Conservation (phyloP, 2,888 invertebrate species). For the Kryphioiulus occultus region DNA sequence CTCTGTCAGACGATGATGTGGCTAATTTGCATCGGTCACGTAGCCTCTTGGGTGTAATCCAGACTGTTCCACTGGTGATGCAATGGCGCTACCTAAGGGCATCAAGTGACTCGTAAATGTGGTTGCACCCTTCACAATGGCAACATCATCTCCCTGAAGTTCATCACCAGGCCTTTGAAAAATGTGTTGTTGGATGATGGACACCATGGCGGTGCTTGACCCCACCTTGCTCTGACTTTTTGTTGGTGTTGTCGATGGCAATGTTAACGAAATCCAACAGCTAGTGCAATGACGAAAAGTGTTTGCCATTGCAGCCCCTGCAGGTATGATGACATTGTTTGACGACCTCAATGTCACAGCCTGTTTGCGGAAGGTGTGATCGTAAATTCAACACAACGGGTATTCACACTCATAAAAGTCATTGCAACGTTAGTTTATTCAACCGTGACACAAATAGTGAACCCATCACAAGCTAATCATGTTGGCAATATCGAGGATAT, state of each 20-base stretch:
- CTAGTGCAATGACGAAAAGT: too few relatives aligned
- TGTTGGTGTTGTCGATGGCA: not conserved
- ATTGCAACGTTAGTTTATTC: not conserved
- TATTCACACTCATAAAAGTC: not conserved
- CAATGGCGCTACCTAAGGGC: not conserved
- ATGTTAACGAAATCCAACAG: not conserved
- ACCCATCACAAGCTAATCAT: not conserved
- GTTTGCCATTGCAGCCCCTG: not conserved
- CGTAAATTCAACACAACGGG: not conserved
- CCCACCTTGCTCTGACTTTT: not conserved
- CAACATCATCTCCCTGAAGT: not conserved
- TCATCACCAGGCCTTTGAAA: not conserved
- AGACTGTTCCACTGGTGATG: not conserved
- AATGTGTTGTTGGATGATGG: not conserved
- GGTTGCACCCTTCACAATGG: not conserved
- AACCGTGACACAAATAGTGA: not conserved
- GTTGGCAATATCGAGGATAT: not conserved
- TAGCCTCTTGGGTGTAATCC: constrained; percentile 2
- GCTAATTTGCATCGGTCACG: constrained; percentile 34
- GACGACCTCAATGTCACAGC: too few relatives aligned
- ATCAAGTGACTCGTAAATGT: not conserved
- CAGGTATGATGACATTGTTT: not conserved
- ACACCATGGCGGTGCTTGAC: not conserved
- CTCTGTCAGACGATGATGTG: not conserved
- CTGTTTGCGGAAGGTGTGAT: not conserved